Percentiles rank a stretch among this genome's conserved stretches.
Evolutionary conservation across 1,140 invertebrate species (phyloP).

Genomic region (Odontomachus brunneus): DNA sequence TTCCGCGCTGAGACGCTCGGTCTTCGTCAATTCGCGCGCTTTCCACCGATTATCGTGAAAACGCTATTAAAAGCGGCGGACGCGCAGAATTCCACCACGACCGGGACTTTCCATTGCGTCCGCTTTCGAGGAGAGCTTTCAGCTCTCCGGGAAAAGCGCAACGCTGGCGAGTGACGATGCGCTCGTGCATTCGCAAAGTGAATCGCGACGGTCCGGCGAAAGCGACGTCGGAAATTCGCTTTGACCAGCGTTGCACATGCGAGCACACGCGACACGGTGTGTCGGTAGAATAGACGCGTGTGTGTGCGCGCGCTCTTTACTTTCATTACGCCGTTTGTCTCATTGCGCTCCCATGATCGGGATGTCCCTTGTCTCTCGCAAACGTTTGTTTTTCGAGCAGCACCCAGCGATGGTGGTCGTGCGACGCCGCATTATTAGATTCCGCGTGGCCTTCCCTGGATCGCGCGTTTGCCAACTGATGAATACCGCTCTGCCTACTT

Average conservation of each 20-base stretch:
- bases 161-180: no score
- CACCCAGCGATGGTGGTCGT: background rate
- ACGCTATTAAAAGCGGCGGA: constrained; percentile 47
- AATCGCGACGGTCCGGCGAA: background rate
- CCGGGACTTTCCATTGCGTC: constrained; percentile 11
- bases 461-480: background rate
- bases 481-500: background rate
- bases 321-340: background rate
- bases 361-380: background rate
- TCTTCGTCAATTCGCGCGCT: constrained; percentile 2
- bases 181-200: constrained; percentile 37
- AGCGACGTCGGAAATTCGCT: constrained; percentile 5
- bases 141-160: constrained; percentile 19
- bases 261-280: background rate
- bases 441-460: background rate
- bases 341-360: background rate
- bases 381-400: constrained; percentile 41
- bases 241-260: constrained; percentile 15
- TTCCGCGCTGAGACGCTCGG: constrained; percentile 15
- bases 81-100: background rate
- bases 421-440: constrained; percentile 17
- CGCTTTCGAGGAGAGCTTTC: constrained; percentile 11
- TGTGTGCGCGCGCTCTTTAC: background rate
- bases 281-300: background rate
- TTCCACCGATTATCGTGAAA: constrained; percentile 58